Evolutionary conservation across 2,888 invertebrate genomes (phyloP), one percentile per base, ranked within the genome.

Genomic region (Danaus chrysippus): DNA sequence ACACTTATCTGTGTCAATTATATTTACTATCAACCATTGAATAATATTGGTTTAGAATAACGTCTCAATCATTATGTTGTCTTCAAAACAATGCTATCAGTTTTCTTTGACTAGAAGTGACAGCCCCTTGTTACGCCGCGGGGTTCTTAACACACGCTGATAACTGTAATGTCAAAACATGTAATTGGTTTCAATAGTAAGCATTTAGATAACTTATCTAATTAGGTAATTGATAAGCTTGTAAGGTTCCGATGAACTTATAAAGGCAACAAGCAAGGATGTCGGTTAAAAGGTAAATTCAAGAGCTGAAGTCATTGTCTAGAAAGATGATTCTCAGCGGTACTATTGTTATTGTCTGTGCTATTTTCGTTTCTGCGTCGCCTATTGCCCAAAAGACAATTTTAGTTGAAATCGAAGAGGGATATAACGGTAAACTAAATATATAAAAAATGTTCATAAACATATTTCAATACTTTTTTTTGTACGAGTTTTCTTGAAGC

Each of bases 141-240:
- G 65, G 67, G 59, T 65, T 65, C 63, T 44, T 46, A 23, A 42
- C 42, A 44, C 42, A 54, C 42, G 11, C 44, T 56, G 59, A 61
- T 67, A 67, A 62, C 54, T 56, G 55, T 13, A 55, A 61, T 65
- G 62, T 60, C 59, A 58, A 66, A 63, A 63, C 53, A 64, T 34
- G 46, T 56, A 68, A 58, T 44, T 66, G 62, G 63, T 65, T 64
- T 65, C 63, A 63, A 68, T 61, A 68, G 54, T 62, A 82, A 74
- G 73, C 74, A 67, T 64, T 63, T 71, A 76, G 79, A 78, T 79
- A 78, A 76, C 72, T 78, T 83, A 81, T 82, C 79, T 86, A 86
- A 86, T 84, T 83, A 81, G 82, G 82, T 75, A 81, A 84, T 81
- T 73, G 78, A 78, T 79, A 74, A 73, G 71, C 65, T 76, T 71